Evolutionary conservation across 2,797 vertebrate genomes (phyloP), one percentile per base, ranked within the genome.

Genomic region (Hyperoplus lanceolatus): DNA sequence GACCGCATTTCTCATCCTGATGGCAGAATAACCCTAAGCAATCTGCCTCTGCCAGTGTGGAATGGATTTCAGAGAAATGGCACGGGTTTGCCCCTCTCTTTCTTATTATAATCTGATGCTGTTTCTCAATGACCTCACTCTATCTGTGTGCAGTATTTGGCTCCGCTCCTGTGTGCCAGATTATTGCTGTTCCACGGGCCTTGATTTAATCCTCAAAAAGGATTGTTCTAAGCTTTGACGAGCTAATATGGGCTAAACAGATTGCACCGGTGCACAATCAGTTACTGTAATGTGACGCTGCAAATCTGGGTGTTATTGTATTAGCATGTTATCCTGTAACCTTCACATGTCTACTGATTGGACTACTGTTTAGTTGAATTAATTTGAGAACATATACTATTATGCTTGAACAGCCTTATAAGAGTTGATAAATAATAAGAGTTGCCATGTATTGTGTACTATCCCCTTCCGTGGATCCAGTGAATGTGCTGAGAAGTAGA

Each of bases 221-320:
- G 94, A 93, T 94, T 89, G 89, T 92, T 93, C 75, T 94, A 92
- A 94, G 89, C 92, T 91, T 43, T 76, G 83, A 87, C 87, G 78
- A 91, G 90, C 92, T 94, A 93, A 93, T 93, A 87, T 76, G 82
- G 87, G 82, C 91, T 90, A 90, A 93, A 91, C 90, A 92, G 90
- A 94, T 93, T 93, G 90, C 75, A 66, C 81, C 49, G 79, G 72
- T 83, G 73, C 79, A 79, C 84, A 85, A 78, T 92, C 81, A 81
- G 88, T 69, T 76, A 46, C 70, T 89, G 92, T 93, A 92, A 94
- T 92, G 86, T 84, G 89, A 92, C 61, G 57, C 93, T 84, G 77
- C 80, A 92, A 91, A 93, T 92, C 92, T 83, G 82, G 83, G 73
- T 83, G 67, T 92, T 91, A 91, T 83, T 90, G 88, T 76, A 91